Percentiles rank a stretch among this genome's conserved stretches.
Evolutionary conservation across 2,888 invertebrate species (phyloP).

Genomic region (Polyommatus icarus): DNA sequence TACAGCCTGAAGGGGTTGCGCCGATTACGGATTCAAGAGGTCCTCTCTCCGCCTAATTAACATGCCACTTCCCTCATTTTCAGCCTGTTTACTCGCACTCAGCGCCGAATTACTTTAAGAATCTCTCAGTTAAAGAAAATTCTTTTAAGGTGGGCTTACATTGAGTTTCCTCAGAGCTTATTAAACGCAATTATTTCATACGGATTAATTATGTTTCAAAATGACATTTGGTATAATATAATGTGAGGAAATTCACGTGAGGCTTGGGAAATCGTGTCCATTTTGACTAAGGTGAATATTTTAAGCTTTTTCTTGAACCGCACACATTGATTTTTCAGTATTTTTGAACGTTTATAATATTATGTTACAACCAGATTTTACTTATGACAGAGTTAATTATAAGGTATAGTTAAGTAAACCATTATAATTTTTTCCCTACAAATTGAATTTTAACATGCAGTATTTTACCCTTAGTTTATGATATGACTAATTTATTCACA

Average conservation of each 20-base stretch:
- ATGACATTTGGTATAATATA: too few relatives aligned
- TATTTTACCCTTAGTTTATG: conserved; percentile 14
- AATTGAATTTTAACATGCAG: background rate
- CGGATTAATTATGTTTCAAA: background rate
- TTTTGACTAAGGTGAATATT: background rate
- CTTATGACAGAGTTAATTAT: too few relatives aligned
- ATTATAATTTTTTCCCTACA: too few relatives aligned
- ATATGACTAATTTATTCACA: conserved; percentile 47
- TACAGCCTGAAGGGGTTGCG: conserved; percentile 50
- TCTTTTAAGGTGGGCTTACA: background rate
- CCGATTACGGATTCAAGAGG: conserved; percentile 69
- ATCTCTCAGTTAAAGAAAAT: conserved; percentile 42
- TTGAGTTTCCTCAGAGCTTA: background rate
- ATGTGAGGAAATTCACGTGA: too few relatives aligned
- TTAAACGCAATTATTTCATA: background rate
- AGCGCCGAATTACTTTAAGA: conserved; percentile 55
- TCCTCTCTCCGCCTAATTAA: conserved; percentile 60
- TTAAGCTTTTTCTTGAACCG: background rate
- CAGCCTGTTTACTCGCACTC: conserved; percentile 62
- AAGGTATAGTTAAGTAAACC: too few relatives aligned
- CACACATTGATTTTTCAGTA: too few relatives aligned
- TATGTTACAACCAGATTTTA: too few relatives aligned
- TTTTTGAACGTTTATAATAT: too few relatives aligned
- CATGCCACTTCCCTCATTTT: conserved; percentile 56
- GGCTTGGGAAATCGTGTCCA: background rate